Evolutionary conservation across 1,140 invertebrate genomes (phyloP).

Genomic region (Bradynema listronoti): DNA sequence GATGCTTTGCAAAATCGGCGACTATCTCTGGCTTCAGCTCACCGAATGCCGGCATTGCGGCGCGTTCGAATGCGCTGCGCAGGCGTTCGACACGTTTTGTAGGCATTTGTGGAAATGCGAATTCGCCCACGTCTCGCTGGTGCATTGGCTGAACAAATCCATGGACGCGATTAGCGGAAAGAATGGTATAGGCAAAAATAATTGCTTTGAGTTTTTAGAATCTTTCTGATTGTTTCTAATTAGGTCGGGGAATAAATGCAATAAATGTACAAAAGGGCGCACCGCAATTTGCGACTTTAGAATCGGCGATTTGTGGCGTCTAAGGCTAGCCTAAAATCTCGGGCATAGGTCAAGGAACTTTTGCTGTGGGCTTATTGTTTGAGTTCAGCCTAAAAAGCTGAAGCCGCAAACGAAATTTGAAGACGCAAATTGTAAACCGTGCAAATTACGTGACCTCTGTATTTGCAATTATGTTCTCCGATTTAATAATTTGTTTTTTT

Average conservation of each 20-base stretch:
- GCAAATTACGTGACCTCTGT: too few species aligned
- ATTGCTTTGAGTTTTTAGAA: background rate
- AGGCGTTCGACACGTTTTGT: constrained; percentile 43
- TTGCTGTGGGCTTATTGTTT: too few species aligned
- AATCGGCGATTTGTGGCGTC: background rate
- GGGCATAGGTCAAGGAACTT: too few species aligned
- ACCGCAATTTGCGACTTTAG: background rate
- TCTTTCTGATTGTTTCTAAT: too few species aligned
- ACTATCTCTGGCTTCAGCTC: constrained; percentile 49
- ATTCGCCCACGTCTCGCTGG: constrained; percentile 10
- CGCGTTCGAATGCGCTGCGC: constrained; percentile 45
- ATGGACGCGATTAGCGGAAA: constrained; percentile 31
- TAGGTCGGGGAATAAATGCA: background rate
- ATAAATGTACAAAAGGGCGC: background rate
- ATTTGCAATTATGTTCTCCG: too few species aligned
- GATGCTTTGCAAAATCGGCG: constrained; percentile 26
- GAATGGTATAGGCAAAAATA: constrained; percentile 23
- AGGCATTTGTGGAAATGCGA: constrained; percentile 27
- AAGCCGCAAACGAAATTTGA: too few species aligned
- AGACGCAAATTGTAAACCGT: too few species aligned
- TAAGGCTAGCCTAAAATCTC: too few species aligned
- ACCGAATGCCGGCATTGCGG: constrained; percentile 49
- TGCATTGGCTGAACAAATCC: constrained; percentile 36
- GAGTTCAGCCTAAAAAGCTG: too few species aligned
- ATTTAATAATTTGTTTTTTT: too few species aligned